Evolutionary conservation across 1,140 invertebrate genomes (phyloP).

Genomic region (Cataglyphis hispanica): DNA sequence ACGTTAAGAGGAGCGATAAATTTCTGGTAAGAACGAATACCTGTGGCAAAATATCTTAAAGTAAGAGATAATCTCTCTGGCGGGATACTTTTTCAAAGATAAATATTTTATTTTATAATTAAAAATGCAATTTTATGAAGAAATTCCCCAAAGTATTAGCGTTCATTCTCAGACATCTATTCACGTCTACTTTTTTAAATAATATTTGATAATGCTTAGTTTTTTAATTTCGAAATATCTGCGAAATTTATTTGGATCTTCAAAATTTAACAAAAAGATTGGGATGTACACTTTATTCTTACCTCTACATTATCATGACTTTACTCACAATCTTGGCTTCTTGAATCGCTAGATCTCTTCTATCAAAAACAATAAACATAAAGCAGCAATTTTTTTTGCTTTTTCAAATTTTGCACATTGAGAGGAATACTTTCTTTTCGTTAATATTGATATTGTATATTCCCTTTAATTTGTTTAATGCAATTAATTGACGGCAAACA

Average conservation of each 20-base stretch:
- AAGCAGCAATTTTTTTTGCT: not conserved
- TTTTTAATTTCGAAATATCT: not conserved
- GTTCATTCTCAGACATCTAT: not conserved
- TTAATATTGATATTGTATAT: too few species aligned
- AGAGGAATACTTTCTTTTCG: too few species aligned
- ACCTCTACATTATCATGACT: not conserved
- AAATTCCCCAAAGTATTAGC: not conserved
- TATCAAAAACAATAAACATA: not conserved
- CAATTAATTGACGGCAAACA: not conserved
- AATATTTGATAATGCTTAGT: not conserved
- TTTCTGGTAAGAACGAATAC: not conserved
- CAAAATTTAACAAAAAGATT: not conserved
- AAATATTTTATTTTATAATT: not conserved
- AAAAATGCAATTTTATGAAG: conserved; percentile 1
- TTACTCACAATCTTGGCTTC: not conserved
- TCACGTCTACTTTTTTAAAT: not conserved
- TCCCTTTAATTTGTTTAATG: too few species aligned
- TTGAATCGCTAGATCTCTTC: not conserved
- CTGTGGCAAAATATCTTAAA: not conserved
- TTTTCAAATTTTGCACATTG: not conserved
- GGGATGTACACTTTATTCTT: not conserved
- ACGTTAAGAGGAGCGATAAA: not conserved
- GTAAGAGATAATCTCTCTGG: not conserved
- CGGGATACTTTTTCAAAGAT: not conserved
- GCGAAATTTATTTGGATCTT: not conserved